These are phyloP conservation scores for Taphrorychus bicolor DNA, from an alignment of 2,888 invertebrate genomes.

Conservation along the genomic window DNA sequence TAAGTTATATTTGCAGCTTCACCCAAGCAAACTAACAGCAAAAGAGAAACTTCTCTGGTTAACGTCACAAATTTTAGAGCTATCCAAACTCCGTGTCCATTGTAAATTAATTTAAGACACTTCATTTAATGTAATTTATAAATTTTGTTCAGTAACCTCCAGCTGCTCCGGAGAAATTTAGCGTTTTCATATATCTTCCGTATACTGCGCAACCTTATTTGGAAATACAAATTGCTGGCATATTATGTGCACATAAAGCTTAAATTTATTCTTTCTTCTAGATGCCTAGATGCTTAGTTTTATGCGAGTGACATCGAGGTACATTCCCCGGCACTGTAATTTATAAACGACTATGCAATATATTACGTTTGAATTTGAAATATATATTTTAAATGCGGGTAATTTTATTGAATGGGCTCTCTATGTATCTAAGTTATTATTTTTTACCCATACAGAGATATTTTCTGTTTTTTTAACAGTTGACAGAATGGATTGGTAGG, in stretches of 20 bases:
- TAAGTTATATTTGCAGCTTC: no score
- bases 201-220: constrained; percentile 2
- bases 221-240: neutral
- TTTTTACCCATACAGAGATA: no score
- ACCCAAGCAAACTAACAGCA: no score
- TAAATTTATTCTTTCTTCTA: constrained; percentile 4
- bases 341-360: neutral
- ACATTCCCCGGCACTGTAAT: neutral
- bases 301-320: neutral
- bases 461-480: no score
- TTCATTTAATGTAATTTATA: constrained; percentile 1
- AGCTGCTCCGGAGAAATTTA: neutral
- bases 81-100: neutral
- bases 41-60: no score
- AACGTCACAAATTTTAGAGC: neutral
- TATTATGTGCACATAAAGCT: neutral
- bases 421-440: no score
- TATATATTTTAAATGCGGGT: no score
- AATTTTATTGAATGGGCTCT: no score
- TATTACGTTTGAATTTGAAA: no score
- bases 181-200: neutral
- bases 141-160: constrained; percentile 2
- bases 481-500: no score
- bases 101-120: neutral
- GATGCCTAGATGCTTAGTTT: neutral